These are phyloP conservation scores for Drosophila pegasa DNA, from an alignment of 2,888 invertebrate species.

Conservation along the genomic window DNA sequence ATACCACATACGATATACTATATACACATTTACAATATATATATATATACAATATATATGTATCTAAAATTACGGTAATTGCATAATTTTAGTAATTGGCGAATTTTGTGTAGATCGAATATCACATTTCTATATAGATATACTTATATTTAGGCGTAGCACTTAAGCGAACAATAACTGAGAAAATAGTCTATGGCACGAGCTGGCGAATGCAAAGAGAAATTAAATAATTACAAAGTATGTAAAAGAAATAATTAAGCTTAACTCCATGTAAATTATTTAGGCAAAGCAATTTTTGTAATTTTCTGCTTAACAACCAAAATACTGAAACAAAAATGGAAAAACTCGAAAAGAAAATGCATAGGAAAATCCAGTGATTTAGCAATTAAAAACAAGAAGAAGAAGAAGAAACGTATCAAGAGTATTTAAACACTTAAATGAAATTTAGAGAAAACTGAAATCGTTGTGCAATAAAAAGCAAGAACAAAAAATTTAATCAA, in stretches of 20 bases:
- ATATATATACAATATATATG: constrained; percentile 10
- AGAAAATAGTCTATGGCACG: constrained; percentile 53
- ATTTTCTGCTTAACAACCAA: constrained; percentile 49
- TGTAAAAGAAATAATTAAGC: constrained; percentile 35
- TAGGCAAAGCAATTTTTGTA: constrained; percentile 65
- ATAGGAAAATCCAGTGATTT: constrained; percentile 68
- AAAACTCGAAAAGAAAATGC: constrained; percentile 21
- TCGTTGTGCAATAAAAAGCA: constrained; percentile 54
- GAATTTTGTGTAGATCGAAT: constrained; percentile 78
- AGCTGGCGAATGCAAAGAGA: constrained; percentile 57
- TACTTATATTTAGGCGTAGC: constrained; percentile 59
- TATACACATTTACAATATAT: constrained; percentile 44
- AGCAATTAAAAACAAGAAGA: constrained; percentile 53
- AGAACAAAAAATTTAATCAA: constrained; percentile 23
- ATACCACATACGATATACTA: constrained; percentile 55
- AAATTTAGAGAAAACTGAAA: constrained; percentile 34
- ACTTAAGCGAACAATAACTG: constrained; percentile 52
- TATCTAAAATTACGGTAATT: constrained; percentile 51
- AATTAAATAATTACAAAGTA: neutral
- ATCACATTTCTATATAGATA: constrained; percentile 64
- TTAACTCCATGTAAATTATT: constrained; percentile 61
- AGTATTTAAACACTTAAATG: constrained; percentile 35
- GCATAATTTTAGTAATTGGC: constrained; percentile 79
- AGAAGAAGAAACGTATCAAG: constrained; percentile 63
- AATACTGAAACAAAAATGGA: constrained; percentile 3